Conservation (phyloP, 2,888 invertebrate genomes). For the Ametastegia equiseti region DNA sequence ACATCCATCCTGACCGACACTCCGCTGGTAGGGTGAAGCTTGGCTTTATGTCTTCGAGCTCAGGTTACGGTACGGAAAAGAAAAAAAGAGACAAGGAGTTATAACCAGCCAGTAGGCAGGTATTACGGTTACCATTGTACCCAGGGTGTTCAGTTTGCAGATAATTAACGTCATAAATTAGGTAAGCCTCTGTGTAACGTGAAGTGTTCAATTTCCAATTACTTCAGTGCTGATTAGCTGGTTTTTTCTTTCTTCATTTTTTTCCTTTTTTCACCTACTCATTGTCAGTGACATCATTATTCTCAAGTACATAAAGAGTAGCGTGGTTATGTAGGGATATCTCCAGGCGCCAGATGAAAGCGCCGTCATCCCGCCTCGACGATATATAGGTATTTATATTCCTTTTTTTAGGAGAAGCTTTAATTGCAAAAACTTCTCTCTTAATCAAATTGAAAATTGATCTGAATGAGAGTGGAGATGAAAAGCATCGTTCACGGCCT, state of each 20-base stretch:
- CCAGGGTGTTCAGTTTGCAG: constrained; percentile 7
- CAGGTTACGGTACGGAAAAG: neutral
- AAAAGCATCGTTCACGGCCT: neutral
- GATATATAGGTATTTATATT: too few species aligned
- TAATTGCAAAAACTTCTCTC: too few species aligned
- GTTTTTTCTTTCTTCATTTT: too few species aligned
- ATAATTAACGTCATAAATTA: constrained; percentile 11
- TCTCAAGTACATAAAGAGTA: neutral
- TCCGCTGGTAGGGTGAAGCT: constrained; percentile 13
- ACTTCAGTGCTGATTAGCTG: neutral
- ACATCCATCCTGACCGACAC: constrained; percentile 18
- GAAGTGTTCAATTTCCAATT: neutral
- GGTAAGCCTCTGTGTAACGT: neutral
- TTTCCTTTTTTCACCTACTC: neutral
- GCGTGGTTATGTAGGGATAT: neutral
- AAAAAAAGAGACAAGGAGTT: constrained; percentile 1
- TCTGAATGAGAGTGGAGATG: too few species aligned
- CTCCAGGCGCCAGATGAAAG: neutral
- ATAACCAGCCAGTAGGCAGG: constrained; percentile 1
- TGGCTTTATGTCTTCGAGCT: constrained; percentile 30
- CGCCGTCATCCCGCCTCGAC: too few species aligned
- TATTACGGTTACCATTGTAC: constrained; percentile 13
- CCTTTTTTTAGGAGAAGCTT: too few species aligned
- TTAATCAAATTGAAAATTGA: too few species aligned
- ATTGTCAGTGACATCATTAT: neutral